These are phyloP conservation scores for Barnardius zonarius DNA, from an alignment of 2,113 vertebrate genomes.

Conservation along the genomic window DNA sequence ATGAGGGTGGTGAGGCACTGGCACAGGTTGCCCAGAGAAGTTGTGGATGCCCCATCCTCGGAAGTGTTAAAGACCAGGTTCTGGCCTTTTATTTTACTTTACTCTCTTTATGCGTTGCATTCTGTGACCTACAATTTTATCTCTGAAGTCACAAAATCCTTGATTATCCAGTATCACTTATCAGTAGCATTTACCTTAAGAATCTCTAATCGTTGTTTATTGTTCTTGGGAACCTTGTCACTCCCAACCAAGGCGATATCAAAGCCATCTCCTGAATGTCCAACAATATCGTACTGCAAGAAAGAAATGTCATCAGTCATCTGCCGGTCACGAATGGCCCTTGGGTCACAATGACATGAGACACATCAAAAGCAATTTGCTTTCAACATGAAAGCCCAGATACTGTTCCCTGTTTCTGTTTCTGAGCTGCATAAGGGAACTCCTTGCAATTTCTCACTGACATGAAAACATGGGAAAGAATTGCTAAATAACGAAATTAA, in stretches of 20 bases:
- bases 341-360: not conserved
- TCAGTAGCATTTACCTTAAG: conserved; percentile 82
- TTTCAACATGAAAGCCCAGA: not conserved
- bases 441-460: not conserved
- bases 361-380: conserved; percentile 7
- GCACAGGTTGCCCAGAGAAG: not conserved
- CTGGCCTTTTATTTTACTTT: not conserved
- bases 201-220: conserved; percentile 92
- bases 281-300: conserved; percentile 87
- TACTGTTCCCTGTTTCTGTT: not conserved
- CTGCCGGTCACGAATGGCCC: not conserved
- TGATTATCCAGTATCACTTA: not conserved
- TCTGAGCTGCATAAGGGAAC: not conserved
- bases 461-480: not conserved
- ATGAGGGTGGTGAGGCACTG: not conserved
- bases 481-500: not conserved
- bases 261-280: conserved; percentile 91
- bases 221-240: conserved; percentile 87
- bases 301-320: conserved; percentile 51
- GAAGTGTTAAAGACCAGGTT: not conserved
- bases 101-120: not conserved
- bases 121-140: not conserved
- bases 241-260: conserved; percentile 83
- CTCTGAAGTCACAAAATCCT: not conserved
- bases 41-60: not conserved